A percentile compares a stretch with the other conserved stretches of the same genome.
phyloP scores from a whole-genome alignment of 92 coral and sea anemone genomes.

The Epizoanthus scotinus region DNA sequence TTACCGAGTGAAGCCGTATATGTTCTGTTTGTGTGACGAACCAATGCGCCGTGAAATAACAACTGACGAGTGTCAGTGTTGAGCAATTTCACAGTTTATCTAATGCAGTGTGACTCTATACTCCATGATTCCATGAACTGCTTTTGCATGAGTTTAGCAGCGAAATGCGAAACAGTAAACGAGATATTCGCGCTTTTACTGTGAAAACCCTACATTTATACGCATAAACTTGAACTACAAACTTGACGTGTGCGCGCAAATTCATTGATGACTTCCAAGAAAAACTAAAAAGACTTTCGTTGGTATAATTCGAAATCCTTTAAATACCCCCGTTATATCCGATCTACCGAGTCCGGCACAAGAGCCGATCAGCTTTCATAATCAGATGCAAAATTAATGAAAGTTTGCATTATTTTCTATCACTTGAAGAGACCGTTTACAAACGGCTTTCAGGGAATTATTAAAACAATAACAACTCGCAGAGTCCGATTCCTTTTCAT shows the following conservation, averaged over 20 bases:
- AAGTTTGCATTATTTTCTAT: slow-evolving; percentile 25
- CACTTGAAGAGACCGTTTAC: slow-evolving; percentile 42
- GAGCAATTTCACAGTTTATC: slow-evolving; percentile 6
- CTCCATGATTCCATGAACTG: neutral
- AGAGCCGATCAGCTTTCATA: slow-evolving; percentile 28
- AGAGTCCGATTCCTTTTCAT: neutral
- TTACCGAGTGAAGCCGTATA: neutral
- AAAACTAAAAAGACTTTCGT: neutral
- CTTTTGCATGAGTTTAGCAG: slow-evolving; percentile 19
- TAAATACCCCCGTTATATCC: neutral
- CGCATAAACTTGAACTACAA: neutral
- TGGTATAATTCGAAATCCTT: neutral
- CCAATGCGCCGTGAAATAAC: neutral
- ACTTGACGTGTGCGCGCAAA: neutral
- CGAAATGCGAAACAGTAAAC: slow-evolving; percentile 20
- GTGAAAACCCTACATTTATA: neutral
- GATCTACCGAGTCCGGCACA: neutral
- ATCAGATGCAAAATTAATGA: slow-evolving; percentile 53
- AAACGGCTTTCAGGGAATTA: slow-evolving; percentile 18
- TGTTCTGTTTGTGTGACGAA: slow-evolving; percentile 1
- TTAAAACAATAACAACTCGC: slow-evolving; percentile 13
- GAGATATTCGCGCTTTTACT: neutral
- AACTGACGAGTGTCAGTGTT: neutral
- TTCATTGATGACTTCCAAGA: neutral
- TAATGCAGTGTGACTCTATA: neutral